These are phyloP conservation scores for Siphamia tubifer DNA, from an alignment of 2,113 vertebrate genomes.

Conservation along the genomic window DNA sequence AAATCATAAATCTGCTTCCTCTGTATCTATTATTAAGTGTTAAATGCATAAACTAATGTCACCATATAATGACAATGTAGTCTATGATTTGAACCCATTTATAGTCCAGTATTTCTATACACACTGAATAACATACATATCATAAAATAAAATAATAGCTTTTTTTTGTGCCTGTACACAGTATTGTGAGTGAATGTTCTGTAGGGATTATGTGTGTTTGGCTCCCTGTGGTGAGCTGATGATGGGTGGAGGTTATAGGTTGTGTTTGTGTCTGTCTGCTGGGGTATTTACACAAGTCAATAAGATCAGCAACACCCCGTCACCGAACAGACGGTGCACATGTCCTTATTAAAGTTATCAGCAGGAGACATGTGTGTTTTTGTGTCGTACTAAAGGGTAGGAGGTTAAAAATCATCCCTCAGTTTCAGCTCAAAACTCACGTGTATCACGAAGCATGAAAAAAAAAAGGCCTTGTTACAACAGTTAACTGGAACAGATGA, in stretches of 20 bases:
- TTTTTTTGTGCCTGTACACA: neutral
- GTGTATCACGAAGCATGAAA: slow-evolving; percentile 37
- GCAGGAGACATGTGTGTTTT: slow-evolving; percentile 2
- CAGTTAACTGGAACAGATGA: slow-evolving; percentile 65
- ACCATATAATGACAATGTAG: slow-evolving; percentile 37
- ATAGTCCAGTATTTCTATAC: neutral
- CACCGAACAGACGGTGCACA: slow-evolving; percentile 26
- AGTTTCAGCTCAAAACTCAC: slow-evolving; percentile 22
- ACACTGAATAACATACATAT: too few species aligned
- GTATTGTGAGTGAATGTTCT: neutral
- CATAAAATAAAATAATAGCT: neutral
- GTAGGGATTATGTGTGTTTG: neutral
- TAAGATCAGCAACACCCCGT: slow-evolving; percentile 33
- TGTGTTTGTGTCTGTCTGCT: slow-evolving; percentile 46
- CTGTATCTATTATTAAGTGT: neutral
- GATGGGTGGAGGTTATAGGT: slow-evolving; percentile 36
- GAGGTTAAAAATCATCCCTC: slow-evolving; percentile 49
- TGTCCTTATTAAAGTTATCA: slow-evolving; percentile 45
- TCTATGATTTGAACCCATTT: neutral
- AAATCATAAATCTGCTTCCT: neutral
- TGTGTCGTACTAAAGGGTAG: neutral
- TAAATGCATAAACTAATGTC: slow-evolving; percentile 18
- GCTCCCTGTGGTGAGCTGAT: slow-evolving; percentile 6
- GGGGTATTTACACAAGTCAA: slow-evolving; percentile 33
- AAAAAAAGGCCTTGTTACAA: slow-evolving; percentile 60